Evolutionary conservation across 2,888 invertebrate genomes (phyloP), one percentile per base, ranked within the genome.

Genomic region (Sarcophaga caerulescens): DNA sequence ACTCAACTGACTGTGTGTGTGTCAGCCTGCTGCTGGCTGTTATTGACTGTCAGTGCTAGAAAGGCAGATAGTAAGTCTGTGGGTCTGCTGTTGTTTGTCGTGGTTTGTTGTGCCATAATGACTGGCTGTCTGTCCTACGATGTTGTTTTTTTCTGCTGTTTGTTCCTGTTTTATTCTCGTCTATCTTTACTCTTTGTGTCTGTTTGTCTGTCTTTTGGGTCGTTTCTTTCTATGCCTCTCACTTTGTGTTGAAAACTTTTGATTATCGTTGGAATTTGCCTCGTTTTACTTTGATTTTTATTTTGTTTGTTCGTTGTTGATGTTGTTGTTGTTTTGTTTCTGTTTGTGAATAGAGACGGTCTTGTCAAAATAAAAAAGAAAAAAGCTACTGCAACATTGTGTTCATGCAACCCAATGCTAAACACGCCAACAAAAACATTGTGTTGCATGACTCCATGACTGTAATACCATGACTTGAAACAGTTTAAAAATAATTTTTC

Each of bases 251-350:
- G 70, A 77, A 74, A 78, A 35, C 60, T 59, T 81, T 79, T 76
- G 62, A 66, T 69, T 77, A 60, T 77, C 71, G 70, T 73, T 82
- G 62, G 45, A 52, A 70, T 85, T 82, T 69, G 62, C 14, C n/a
- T 79, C 44, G 35, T 68, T 57, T 77, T 70, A 68, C 23, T 76
- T 60, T 19, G 23, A 57, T 60, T 57, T 84, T 71, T 62, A 12
- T 44, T 71, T 71, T 73, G 44, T 60, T 80, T 4, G 35, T 10
- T 35, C n/a, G n/a, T n/a, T 3, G 4, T 4, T 25, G 25, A 6
- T 35, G 5, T 35, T 35, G 35, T 10, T 35, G 35, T 35, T 35
- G 8, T 35, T 35, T 1, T 35, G 1, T 35, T 35, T 8, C 35
- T 35, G 35, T 35, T 35, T 35, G 35, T 35, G 35, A 35, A 35